These are phyloP conservation scores for Hippocampus mohnikei DNA, from an alignment of 2,113 vertebrate species.

Conservation along the genomic window DNA sequence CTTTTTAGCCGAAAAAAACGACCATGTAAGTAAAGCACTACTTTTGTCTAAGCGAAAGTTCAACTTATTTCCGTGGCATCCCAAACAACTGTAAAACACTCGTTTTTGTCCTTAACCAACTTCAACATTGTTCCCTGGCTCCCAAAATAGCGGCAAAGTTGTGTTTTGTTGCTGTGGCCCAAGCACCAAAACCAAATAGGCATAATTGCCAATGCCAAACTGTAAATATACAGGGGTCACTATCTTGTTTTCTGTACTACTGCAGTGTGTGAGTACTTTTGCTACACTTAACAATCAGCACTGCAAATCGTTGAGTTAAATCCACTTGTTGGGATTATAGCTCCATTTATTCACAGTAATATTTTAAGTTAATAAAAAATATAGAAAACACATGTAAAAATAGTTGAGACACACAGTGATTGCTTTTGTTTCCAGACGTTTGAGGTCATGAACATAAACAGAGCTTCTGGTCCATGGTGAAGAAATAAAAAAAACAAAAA, in stretches of 20 bases:
- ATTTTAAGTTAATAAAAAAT: conserved; percentile 45
- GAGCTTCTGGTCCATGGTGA: neutral
- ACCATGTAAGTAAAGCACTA: too few relatives aligned
- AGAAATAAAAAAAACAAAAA: neutral
- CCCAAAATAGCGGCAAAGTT: neutral
- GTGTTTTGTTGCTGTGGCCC: too few relatives aligned
- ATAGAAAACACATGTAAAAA: conserved; percentile 16
- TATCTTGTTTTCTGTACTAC: too few relatives aligned
- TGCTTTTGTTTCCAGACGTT: conserved; percentile 25
- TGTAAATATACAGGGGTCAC: too few relatives aligned
- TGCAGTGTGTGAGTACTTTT: too few relatives aligned
- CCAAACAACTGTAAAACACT: too few relatives aligned
- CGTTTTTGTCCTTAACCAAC: neutral
- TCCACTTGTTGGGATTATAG: conserved; percentile 3
- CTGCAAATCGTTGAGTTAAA: neutral
- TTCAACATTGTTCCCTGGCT: neutral
- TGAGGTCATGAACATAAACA: neutral
- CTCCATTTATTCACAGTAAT: neutral
- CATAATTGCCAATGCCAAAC: too few relatives aligned
- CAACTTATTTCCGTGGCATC: too few relatives aligned
- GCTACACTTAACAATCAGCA: neutral
- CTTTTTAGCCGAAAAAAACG: too few relatives aligned
- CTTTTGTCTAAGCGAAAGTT: too few relatives aligned
- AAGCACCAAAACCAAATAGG: too few relatives aligned
- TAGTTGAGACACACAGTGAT: conserved; percentile 32